Evolutionary conservation across 1,140 invertebrate genomes (phyloP).

Genomic region (Halyomorpha halys): DNA sequence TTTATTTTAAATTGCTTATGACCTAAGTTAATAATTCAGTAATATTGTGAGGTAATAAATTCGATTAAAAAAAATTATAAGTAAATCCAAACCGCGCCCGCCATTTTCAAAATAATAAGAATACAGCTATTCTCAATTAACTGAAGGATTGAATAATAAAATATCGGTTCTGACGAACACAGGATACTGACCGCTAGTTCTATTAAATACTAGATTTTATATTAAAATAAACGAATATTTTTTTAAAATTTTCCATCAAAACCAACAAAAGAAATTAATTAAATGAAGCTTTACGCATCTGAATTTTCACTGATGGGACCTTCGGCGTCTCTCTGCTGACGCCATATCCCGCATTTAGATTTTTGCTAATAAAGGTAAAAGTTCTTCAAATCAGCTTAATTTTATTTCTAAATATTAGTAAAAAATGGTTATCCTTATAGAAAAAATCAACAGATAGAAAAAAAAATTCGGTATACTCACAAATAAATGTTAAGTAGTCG

Average conservation of each 20-base stretch:
- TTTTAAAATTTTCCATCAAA: not conserved
- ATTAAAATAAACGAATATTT: not conserved
- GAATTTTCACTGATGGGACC: not conserved
- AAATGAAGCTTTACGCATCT: not conserved
- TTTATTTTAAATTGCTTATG: not conserved
- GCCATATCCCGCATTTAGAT: slow-evolving; percentile 20
- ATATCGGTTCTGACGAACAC: not conserved
- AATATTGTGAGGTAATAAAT: not conserved
- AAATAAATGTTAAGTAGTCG: slow-evolving; percentile 3
- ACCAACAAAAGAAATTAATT: not conserved
- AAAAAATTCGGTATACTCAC: slow-evolving; percentile 15
- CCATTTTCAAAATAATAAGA: slow-evolving; percentile 25
- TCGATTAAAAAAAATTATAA: not conserved
- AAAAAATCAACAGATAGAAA: slow-evolving; percentile 8
- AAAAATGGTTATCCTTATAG: not conserved
- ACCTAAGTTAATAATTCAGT: not conserved
- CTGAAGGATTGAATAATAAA: slow-evolving; percentile 14
- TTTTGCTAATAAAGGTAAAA: not conserved
- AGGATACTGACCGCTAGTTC: not conserved
- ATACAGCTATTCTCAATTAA: not conserved
- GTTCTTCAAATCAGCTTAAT: not conserved
- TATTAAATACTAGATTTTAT: not conserved
- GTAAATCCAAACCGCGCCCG: slow-evolving; percentile 15
- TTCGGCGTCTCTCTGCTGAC: slow-evolving; percentile 19
- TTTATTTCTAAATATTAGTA: slow-evolving; percentile 13